These are phyloP conservation scores for Theocolax elegans DNA, from an alignment of 1,140 invertebrate species.

Conservation along the genomic window DNA sequence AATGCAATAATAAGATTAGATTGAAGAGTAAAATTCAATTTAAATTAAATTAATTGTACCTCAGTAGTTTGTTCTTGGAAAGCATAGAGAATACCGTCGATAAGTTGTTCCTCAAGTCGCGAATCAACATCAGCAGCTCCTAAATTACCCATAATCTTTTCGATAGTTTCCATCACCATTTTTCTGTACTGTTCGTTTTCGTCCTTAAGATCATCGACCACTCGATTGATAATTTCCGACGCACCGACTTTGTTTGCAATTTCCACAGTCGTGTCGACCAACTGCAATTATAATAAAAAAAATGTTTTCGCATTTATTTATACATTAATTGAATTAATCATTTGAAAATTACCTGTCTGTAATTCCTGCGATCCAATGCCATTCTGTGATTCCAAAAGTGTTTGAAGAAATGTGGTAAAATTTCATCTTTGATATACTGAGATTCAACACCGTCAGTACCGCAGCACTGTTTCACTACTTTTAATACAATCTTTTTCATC, in stretches of 20 bases:
- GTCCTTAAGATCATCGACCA: conserved; percentile 99
- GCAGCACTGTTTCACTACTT: conserved; percentile 99
- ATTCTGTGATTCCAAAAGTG: conserved; percentile 99
- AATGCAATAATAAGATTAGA: conserved; percentile 6
- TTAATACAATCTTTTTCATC: conserved; percentile 99
- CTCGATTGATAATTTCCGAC: conserved; percentile 97
- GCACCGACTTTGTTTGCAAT: conserved; percentile 99
- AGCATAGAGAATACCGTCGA: conserved; percentile 99
- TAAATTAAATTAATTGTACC: conserved; percentile 63
- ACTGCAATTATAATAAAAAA: conserved; percentile 59
- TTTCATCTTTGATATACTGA: conserved; percentile 99
- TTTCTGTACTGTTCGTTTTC: conserved; percentile 99
- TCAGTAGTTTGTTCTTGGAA: conserved; percentile 99
- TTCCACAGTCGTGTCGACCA: conserved; percentile 99
- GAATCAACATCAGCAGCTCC: conserved; percentile 98
- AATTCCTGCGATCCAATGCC: conserved; percentile 97
- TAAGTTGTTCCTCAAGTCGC: conserved; percentile 96
- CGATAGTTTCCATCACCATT: conserved; percentile 99
- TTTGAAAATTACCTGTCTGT: conserved; percentile 77
- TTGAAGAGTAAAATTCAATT: neutral
- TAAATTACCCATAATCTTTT: conserved; percentile 97
- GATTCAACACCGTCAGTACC: conserved; percentile 99
- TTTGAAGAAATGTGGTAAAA: conserved; percentile 98
- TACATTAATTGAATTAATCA: conserved; percentile 17
- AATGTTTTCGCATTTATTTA: too few relatives aligned